Percentiles rank a stretch among this genome's conserved stretches.
Conservation (phyloP, 2,113 vertebrate genomes). For the Gymnogyps californianus region DNA sequence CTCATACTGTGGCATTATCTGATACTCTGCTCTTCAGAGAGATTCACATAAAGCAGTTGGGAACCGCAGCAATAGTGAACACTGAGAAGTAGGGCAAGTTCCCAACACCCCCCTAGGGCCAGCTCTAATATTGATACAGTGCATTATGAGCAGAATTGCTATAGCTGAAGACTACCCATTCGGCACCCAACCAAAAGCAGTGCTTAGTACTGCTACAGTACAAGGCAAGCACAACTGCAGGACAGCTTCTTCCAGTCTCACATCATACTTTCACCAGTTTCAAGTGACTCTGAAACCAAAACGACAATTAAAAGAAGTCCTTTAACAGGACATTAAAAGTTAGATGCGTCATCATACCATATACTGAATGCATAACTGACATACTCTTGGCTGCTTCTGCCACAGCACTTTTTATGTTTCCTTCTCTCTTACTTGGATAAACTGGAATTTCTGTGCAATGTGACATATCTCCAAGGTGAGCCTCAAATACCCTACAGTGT, state of each 20-base stretch:
- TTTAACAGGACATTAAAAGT: not conserved
- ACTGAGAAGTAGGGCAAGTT: constrained; percentile 6
- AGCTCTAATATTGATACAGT: not conserved
- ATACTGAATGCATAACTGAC: not conserved
- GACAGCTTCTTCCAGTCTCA: not conserved
- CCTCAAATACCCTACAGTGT: not conserved
- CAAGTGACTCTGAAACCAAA: not conserved
- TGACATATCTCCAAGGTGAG: not conserved
- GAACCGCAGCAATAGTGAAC: not conserved
- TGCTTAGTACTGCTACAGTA: fast-evolving
- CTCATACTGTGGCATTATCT: not conserved
- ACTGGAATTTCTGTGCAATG: not conserved
- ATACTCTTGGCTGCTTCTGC: not conserved
- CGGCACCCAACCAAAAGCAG: not conserved
- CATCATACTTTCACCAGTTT: not conserved
- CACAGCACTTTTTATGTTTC: not conserved
- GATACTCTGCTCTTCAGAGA: not conserved
- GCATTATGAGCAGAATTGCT: not conserved
- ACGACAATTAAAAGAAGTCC: not conserved
- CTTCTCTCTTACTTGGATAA: not conserved
- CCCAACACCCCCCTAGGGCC: not conserved
- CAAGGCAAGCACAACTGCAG: not conserved
- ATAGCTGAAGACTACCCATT: not conserved
- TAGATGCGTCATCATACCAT: not conserved
- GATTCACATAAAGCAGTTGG: not conserved